Evolutionary conservation across 1,140 invertebrate species (phyloP), one percentile per base, ranked within the genome.

Genomic region (Spodoptera frugiperda): DNA sequence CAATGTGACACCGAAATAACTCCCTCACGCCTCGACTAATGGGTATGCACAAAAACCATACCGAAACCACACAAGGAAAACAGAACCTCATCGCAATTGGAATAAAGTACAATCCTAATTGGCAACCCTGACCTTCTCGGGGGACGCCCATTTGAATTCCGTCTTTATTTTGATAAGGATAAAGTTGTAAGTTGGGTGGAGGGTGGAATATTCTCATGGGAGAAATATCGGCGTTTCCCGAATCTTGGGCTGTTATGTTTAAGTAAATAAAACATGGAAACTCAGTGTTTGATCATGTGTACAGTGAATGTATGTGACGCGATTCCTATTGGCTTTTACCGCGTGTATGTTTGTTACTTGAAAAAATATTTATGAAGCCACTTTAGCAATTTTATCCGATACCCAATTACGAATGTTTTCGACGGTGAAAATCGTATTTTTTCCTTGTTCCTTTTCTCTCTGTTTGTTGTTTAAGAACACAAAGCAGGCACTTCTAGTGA

Each of bases 1-100:
- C 55, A 73, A 73, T 73, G 55, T 48, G 54, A 73, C 54, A 73
- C 71, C 44, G 44, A 73, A 59, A 73, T 73, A 49, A 51, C 25
- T 61, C 30, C 54, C 71, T 55, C 51, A 57, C 71, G 67, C 67
- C 49, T 73, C 51, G 15, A 46, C 68, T 73, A 73, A 73, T 73
- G 71, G 71, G n/a, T 33, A 30, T 61, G 55, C 25, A 59, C 71
- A 73, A 73, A 73, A 73, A 73, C 71, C 51, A 30, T 54, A 48
- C 46, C 19, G n/a, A 14, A 10, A 5, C 2, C 21, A 5, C 51
- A 3, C 30, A 54, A 55, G 17, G 19, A 9, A 71, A 55, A 71
- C 19, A 30, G 17, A 71, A 55, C 49, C 33, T 5, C 55, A 55
- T 4, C 12, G 10, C 10, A 3, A 21, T 8, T 1, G n/a, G 0